Evolutionary conservation across 2,888 invertebrate genomes (phyloP).

Genomic region (Dolomedes plantarius): DNA sequence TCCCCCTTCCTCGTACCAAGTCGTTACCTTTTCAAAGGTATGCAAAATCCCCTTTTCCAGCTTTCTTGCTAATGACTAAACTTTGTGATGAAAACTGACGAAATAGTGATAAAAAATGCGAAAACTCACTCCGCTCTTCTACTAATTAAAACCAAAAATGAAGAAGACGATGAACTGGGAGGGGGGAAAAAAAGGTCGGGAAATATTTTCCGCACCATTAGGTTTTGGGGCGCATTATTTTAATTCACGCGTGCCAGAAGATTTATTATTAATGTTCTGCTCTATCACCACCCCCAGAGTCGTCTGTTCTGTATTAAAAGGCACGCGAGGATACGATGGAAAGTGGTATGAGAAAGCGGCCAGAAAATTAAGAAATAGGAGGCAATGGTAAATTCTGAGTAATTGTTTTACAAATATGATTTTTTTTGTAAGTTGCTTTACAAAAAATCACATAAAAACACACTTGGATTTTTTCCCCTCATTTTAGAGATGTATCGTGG

Average conservation of each 20-base stretch:
- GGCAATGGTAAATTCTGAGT: too few species aligned
- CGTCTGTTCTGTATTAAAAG: constrained; percentile 6
- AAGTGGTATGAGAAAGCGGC: not conserved
- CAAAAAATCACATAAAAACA: too few species aligned
- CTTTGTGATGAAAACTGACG: not conserved
- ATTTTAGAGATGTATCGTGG: too few species aligned
- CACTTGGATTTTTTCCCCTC: too few species aligned
- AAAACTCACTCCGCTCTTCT: constrained; percentile 26
- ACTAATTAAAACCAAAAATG: constrained; percentile 63
- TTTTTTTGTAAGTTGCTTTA: too few species aligned
- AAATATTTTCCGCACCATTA: constrained; percentile 69
- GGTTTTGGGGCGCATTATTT: constrained; percentile 59
- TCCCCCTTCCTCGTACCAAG: not conserved
- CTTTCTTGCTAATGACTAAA: constrained; percentile 38
- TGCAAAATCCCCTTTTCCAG: not conserved
- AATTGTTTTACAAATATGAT: too few species aligned
- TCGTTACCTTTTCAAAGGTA: not conserved
- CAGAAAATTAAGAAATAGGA: too few species aligned
- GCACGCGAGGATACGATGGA: not conserved
- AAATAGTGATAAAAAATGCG: not conserved
- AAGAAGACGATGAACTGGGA: constrained; percentile 7
- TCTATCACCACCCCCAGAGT: not conserved
- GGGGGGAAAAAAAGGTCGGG: constrained; percentile 28
- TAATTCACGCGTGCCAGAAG: constrained; percentile 57
- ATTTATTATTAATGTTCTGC: constrained; percentile 57